Conservation (phyloP, 1,140 invertebrate species). For the Ips nitidus region DNA sequence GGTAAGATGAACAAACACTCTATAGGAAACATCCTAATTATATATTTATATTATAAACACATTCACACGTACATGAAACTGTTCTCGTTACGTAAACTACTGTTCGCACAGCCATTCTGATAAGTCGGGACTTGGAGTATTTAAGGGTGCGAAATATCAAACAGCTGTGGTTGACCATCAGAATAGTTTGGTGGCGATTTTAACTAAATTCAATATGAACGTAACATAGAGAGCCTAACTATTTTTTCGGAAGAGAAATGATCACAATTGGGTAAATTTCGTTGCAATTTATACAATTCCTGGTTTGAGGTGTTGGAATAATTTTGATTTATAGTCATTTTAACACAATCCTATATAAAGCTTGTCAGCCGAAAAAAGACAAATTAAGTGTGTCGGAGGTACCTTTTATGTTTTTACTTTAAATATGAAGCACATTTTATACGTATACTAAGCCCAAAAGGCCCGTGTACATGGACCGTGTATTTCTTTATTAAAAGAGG, state of each 20-base stretch:
- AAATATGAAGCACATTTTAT: constrained; percentile 14
- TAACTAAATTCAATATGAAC: constrained; percentile 40
- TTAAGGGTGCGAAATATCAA: constrained; percentile 43
- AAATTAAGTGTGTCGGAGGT: constrained; percentile 19
- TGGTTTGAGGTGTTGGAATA: constrained; percentile 20
- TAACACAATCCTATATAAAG: constrained; percentile 28
- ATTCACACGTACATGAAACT: constrained; percentile 50
- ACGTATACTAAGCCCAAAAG: constrained; percentile 19
- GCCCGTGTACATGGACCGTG: too few relatives aligned
- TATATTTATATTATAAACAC: constrained; percentile 51
- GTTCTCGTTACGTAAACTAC: constrained; percentile 37
- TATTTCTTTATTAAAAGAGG: too few relatives aligned
- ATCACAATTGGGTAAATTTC: constrained; percentile 32
- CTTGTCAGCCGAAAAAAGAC: constrained; percentile 23
- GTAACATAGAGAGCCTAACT: constrained; percentile 9
- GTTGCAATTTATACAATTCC: constrained; percentile 38
- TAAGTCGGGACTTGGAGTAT: constrained; percentile 43
- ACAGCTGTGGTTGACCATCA: constrained; percentile 35
- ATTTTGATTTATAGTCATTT: constrained; percentile 23
- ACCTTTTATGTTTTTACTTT: constrained; percentile 8
- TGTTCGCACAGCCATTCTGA: constrained; percentile 46
- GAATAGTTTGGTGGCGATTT: constrained; percentile 42
- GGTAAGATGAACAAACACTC: too few relatives aligned
- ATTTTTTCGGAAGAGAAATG: background rate
- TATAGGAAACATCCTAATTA: constrained; percentile 46